Base-by-base conservation (phyloP, 2,888 invertebrate species). In the Syritta pipiens region DNA sequence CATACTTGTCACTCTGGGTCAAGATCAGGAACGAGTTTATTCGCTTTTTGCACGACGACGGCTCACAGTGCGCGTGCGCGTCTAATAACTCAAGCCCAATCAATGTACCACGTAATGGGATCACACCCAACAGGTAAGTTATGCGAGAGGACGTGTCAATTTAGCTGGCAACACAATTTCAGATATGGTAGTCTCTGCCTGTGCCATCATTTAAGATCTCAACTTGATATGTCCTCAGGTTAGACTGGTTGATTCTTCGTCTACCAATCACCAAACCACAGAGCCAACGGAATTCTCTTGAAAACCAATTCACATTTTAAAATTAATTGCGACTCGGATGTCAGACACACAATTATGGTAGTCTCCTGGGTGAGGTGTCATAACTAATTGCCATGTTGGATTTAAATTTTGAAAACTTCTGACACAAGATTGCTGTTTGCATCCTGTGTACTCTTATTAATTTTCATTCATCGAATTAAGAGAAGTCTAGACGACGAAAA, bases 331-430 rank as follows among this genome's bases (percentile, higher is more conserved):
- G 46, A 72, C 60, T 72, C 57, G 28, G 62, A 53, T 67, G 67
- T 79, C 67, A 49, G 79, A 74, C 71, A 49, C 49, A 67, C 71
- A 77, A 77, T 79, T 55, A 72, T 48, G 51, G 40, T 44, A 24
- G 19, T 26, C 46, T 44, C 60, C 19, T 42, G 44, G 55, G 51
- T n/a, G 72, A 65, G 44, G 49, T 79, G 72, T 79, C 79, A 79
- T 79, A 79, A 79, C 79, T 79, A 79, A 79, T 79, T 79, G 79
- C 67, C 79, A 62, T 67, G 67, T 67, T 62, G 55, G 48, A 44
- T 46, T 62, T 55, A 30, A 62, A 46, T 62, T 77, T 72, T 72
- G 60, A 72, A 24, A 55, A 24, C 40, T 60, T 74, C 74, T 68
- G 67, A 67, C 65, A 67, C 35, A 51, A 10, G 53, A 65, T 59